Percentiles rank a stretch among this genome's conserved stretches.
Evolutionary conservation across 2,113 vertebrate genomes (phyloP).

Genomic region (Leptobrachium ailaonicum): DNA sequence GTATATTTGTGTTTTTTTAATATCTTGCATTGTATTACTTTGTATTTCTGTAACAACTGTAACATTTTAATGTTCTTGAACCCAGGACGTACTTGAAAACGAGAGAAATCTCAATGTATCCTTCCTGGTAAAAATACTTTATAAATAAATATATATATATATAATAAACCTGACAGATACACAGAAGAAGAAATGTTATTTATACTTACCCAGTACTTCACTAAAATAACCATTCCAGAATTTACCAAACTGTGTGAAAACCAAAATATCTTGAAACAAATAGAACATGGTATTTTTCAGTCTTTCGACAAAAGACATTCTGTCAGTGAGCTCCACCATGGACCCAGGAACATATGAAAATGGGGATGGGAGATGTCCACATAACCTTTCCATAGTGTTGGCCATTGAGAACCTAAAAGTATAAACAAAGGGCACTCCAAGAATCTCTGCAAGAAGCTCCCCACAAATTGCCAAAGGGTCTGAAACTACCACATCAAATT

Average conservation of each 20-base stretch:
- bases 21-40: too few species aligned
- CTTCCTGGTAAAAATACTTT: too few species aligned
- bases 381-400: constrained; percentile 50
- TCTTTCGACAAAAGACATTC: constrained; percentile 66
- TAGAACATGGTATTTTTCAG: constrained; percentile 58
- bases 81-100: too few species aligned
- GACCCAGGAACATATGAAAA: constrained; percentile 61
- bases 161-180: too few species aligned
- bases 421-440: constrained; percentile 62
- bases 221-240: constrained; percentile 63
- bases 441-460: constrained; percentile 61
- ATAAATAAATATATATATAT: too few species aligned
- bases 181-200: not conserved
- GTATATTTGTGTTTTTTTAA: too few species aligned
- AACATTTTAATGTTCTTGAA: too few species aligned
- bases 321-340: constrained; percentile 56
- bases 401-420: constrained; percentile 57
- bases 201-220: constrained; percentile 61
- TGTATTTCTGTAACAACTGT: too few species aligned
- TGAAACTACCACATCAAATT: constrained; percentile 62
- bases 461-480: constrained; percentile 59
- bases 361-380: constrained; percentile 60
- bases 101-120: too few species aligned
- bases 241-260: constrained; percentile 12
- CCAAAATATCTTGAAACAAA: not conserved